Evolutionary conservation across 2,888 invertebrate genomes (phyloP).

Genomic region (Eretmocerus hayati): DNA sequence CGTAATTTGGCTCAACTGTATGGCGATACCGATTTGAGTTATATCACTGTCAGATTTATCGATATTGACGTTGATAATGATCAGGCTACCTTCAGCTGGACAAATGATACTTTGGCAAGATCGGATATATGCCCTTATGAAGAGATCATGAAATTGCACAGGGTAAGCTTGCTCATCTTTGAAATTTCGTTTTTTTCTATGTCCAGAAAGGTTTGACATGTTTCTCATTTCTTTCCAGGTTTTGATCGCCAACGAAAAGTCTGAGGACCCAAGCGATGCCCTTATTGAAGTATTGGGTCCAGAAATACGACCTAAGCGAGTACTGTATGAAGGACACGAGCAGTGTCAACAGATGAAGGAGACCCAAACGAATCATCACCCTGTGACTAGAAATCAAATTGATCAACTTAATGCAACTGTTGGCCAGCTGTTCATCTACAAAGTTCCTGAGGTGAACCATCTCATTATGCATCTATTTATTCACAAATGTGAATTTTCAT

Average conservation of each 20-base stretch:
- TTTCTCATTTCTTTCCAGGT: slow-evolving; percentile 33
- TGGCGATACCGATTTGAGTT: slow-evolving; percentile 53
- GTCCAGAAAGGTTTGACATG: background rate
- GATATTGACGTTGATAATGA: slow-evolving; percentile 51
- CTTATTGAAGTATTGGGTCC: slow-evolving; percentile 60
- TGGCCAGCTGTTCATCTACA: slow-evolving; percentile 73
- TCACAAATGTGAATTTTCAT: background rate
- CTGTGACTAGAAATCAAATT: slow-evolving; percentile 76
- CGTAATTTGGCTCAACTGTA: slow-evolving; percentile 46
- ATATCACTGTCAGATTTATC: slow-evolving; percentile 64
- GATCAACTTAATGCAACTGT: slow-evolving; percentile 76
- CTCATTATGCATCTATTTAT: background rate
- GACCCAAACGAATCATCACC: slow-evolving; percentile 50
- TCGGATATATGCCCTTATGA: slow-evolving; percentile 66
- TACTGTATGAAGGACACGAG: slow-evolving; percentile 61
- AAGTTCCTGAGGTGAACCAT: slow-evolving; percentile 70
- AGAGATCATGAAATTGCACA: slow-evolving; percentile 63
- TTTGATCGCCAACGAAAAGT: slow-evolving; percentile 48
- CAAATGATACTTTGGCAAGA: slow-evolving; percentile 77
- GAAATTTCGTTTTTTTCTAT: background rate
- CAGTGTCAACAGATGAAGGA: slow-evolving; percentile 56
- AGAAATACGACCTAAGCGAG: slow-evolving; percentile 58
- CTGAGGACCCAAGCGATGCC: slow-evolving; percentile 51
- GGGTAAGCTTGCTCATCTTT: slow-evolving; percentile 48
- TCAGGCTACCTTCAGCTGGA: slow-evolving; percentile 69